Conservation (phyloP, 2,888 invertebrate species). For the Drosophila fungiperda region DNA sequence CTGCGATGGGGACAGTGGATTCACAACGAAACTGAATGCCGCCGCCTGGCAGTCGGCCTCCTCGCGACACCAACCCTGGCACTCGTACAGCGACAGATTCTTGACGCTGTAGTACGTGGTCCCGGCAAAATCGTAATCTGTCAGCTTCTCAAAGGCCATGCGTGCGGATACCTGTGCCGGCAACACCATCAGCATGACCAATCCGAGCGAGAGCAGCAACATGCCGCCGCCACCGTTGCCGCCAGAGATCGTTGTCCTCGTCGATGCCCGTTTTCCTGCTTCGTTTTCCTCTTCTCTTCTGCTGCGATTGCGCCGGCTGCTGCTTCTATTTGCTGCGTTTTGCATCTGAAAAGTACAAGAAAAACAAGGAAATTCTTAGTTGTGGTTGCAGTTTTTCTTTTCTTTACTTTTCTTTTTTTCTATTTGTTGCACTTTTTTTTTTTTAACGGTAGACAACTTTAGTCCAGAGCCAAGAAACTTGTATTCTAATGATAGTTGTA, state of each 20-base stretch:
- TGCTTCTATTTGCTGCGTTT: conserved; percentile 27
- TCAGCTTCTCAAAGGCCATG: conserved; percentile 96
- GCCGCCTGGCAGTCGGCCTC: conserved; percentile 96
- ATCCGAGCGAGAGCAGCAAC: conserved; percentile 33
- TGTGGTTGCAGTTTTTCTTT: background rate
- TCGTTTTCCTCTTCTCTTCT: conserved; percentile 25
- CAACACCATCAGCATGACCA: conserved; percentile 48
- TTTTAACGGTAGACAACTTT: background rate
- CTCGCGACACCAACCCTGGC: conserved; percentile 97
- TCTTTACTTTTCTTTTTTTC: background rate
- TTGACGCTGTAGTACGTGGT: conserved; percentile 96
- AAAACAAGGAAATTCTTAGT: background rate
- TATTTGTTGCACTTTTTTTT: background rate
- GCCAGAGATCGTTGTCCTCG: conserved; percentile 23
- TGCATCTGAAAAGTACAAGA: conserved; percentile 52
- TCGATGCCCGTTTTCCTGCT: conserved; percentile 15
- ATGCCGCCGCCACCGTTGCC: conserved; percentile 30
- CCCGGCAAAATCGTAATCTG: conserved; percentile 95
- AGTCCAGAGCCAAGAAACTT: background rate
- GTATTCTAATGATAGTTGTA: background rate
- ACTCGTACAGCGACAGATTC: conserved; percentile 96
- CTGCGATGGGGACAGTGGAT: conserved; percentile 95
- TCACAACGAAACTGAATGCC: conserved; percentile 96
- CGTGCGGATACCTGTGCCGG: conserved; percentile 86
- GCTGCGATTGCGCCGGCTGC: conserved; percentile 28